Base-by-base conservation (phyloP, 2,797 vertebrate species). In the Catamblyrhynchus diadema region DNA sequence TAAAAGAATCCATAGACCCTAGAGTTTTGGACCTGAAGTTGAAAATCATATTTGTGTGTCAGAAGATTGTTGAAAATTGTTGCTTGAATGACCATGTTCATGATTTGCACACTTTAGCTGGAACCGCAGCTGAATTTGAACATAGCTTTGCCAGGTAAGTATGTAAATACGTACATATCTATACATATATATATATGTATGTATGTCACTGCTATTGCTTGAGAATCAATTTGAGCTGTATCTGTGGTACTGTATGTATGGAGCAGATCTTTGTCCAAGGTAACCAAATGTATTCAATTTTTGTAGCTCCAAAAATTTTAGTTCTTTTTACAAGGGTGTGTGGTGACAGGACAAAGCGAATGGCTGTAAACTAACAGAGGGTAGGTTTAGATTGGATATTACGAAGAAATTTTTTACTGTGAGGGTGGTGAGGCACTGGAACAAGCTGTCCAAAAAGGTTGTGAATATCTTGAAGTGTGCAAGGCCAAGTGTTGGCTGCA, bases 101-200 rank as follows among this genome's bases (percentile, higher is more conserved):
- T 28, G 39, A 75, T 61, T 67, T 61, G 11, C 24, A 56, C 7
- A 6, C 28, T 84, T 39, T 32, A 64, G 7, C 8, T 81, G 53
- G 23, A 86, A 32, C 15, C 64, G 65, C 21, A 33, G 15, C 39
- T 75, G 12, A 35, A 12, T 48, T 72, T 57, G 30, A 75, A 28
- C 16, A 10, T 1, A 32, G 24, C 20, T 90, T 74, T 78, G 25
- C 16, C 14, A 39, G 11, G 9, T n/a, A 5, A n/a, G 2, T 25
- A 7, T 17, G 11, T 8, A 32, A 1, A 25, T 5, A 33, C 4
- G 18, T 7, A 39, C 3, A 19, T 20, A 56, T 3, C 47, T 28
- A 19, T 12, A 30, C 8, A 4, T 9, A 53, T 14, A 32, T 6
- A 10, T 17, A 9, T 51, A 14, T 22, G 4, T 23, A 9, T 22